Evolutionary conservation across 2,888 invertebrate genomes (phyloP).

Genomic region (Ochropleura plecta): DNA sequence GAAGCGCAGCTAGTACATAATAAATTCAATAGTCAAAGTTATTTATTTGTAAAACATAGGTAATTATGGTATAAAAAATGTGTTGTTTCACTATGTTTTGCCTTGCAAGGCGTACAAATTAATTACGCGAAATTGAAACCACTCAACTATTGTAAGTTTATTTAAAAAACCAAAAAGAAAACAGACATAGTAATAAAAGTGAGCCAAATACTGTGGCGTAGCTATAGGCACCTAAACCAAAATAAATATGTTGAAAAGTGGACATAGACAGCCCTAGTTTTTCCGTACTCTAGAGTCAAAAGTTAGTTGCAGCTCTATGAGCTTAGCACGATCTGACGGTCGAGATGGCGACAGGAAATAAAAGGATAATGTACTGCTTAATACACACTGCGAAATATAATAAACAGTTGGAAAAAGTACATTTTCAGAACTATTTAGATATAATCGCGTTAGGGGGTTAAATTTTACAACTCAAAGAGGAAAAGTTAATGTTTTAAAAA

Average conservation of each 20-base stretch:
- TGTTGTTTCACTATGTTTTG: too few relatives aligned
- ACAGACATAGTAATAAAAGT: neutral
- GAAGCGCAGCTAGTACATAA: too few relatives aligned
- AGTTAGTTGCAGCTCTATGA: slow-evolving; percentile 73
- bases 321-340: slow-evolving; percentile 75
- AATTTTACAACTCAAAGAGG: slow-evolving; percentile 49
- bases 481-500: slow-evolving; percentile 50
- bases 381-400: slow-evolving; percentile 53
- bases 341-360: slow-evolving; percentile 68
- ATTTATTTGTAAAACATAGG: too few relatives aligned
- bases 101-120: too few relatives aligned
- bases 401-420: slow-evolving; percentile 45
- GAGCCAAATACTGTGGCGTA: neutral
- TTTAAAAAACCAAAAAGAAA: neutral
- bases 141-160: neutral
- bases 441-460: slow-evolving; percentile 45
- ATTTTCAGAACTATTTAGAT: slow-evolving; percentile 57
- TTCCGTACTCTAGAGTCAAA: slow-evolving; percentile 74
- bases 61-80: too few relatives aligned
- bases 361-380: slow-evolving; percentile 68
- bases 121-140: too few relatives aligned
- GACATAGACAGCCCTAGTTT: slow-evolving; percentile 75
- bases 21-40: too few relatives aligned
- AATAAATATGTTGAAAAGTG: neutral
- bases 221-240: neutral